A percentile compares a stretch with the other conserved stretches of the same genome.
Evolutionary conservation across 2,888 invertebrate genomes (phyloP).

Genomic region (Tupiocoris notatus): DNA sequence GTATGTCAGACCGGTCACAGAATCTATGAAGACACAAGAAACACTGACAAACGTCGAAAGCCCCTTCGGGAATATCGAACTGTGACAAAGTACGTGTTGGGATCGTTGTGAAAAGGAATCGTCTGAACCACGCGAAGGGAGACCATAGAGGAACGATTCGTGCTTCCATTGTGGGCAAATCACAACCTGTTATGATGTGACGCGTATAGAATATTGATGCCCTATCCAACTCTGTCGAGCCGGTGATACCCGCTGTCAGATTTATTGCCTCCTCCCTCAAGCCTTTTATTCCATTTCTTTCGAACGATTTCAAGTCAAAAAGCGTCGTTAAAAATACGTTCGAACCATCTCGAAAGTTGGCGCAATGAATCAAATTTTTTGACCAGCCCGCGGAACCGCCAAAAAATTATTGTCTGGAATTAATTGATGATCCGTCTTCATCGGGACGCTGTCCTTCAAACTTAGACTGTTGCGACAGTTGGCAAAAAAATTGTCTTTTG

Average conservation of each 20-base stretch:
- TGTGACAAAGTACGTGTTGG: background rate
- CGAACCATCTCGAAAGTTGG: background rate
- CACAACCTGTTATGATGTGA: constrained; percentile 36
- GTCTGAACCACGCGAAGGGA: too few species aligned
- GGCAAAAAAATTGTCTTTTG: background rate
- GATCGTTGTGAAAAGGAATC: background rate
- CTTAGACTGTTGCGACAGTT: too few species aligned
- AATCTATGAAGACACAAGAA: background rate
- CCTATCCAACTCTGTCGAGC: background rate
- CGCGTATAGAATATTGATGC: constrained; percentile 32
- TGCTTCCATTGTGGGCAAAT: constrained; percentile 41
- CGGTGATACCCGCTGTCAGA: background rate
- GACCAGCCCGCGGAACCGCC: too few species aligned
- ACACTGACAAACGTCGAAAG: background rate
- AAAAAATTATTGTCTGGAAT: background rate
- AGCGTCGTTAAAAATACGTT: background rate
- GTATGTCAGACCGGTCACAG: too few species aligned
- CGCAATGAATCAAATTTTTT: background rate
- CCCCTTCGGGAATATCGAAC: background rate
- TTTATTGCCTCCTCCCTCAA: background rate
- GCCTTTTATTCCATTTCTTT: background rate
- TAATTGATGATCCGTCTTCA: background rate
- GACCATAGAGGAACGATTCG: constrained; percentile 12
- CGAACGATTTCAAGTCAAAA: too few species aligned
- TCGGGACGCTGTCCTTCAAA: background rate